Evolutionary conservation across 2,888 invertebrate species (phyloP).

Genomic region (Acanthococcus lagerstroemiae): DNA sequence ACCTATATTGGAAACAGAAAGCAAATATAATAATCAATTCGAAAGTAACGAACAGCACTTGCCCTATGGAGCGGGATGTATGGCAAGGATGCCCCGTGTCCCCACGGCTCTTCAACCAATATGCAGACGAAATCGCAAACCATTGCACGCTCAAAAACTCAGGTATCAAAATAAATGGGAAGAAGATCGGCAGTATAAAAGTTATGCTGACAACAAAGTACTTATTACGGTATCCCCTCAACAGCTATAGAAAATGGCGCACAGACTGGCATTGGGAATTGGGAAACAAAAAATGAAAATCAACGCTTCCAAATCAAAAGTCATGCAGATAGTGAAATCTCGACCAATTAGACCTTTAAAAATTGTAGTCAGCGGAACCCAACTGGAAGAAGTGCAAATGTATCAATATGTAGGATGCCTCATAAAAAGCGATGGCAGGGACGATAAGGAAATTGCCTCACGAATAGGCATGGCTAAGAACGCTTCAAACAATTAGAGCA

Average conservation of each 20-base stretch:
- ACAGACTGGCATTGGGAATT: background rate
- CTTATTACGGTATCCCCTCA: background rate
- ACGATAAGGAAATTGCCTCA: background rate
- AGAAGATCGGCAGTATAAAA: background rate
- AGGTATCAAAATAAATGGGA: background rate
- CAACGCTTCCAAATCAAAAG: background rate
- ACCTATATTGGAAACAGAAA: background rate
- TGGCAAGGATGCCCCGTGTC: background rate
- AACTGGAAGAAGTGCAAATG: background rate
- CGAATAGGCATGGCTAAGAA: background rate
- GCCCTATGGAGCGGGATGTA: background rate
- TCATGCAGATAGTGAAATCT: background rate
- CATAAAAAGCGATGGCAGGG: background rate
- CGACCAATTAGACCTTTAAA: background rate
- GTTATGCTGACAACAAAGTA: too few relatives aligned
- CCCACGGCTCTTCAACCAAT: background rate
- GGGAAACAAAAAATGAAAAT: background rate
- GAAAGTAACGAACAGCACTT: background rate
- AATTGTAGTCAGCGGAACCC: background rate
- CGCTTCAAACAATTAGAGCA: background rate
- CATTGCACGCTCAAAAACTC: background rate
- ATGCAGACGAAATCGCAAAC: background rate
- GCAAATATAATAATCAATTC: background rate
- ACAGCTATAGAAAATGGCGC: background rate
- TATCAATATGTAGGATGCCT: background rate